Percentiles rank a stretch among this genome's conserved stretches.
Evolutionary conservation across 2,888 invertebrate genomes (phyloP).

Genomic region (Athripsodes cinereus): DNA sequence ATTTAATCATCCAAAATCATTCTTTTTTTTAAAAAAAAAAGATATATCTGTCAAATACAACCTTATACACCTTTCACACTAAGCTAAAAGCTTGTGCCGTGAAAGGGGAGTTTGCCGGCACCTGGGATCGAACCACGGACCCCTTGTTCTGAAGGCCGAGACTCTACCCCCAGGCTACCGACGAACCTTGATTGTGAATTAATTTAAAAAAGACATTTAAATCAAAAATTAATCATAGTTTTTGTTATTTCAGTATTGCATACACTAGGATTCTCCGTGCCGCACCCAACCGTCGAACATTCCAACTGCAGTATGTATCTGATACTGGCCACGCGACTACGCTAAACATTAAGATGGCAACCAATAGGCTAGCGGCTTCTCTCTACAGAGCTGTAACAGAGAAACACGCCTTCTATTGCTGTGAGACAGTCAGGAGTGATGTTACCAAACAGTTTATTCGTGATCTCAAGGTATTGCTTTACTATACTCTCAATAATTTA

Average conservation of each 20-base stretch:
- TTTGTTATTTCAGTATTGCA: slow-evolving; percentile 56
- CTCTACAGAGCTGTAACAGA: slow-evolving; percentile 83
- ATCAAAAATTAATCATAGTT: background rate
- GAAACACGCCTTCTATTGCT: slow-evolving; percentile 88
- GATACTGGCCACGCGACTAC: slow-evolving; percentile 63
- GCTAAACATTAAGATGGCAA: slow-evolving; percentile 73
- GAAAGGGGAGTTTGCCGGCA: too few relatives aligned
- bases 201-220: too few relatives aligned
- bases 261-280: slow-evolving; percentile 78
- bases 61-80: too few relatives aligned
- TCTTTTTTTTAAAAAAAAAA: too few relatives aligned
- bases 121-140: too few relatives aligned
- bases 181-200: too few relatives aligned
- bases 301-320: slow-evolving; percentile 68
- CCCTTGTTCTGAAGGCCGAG: too few relatives aligned
- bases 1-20: too few relatives aligned
- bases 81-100: too few relatives aligned
- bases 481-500: too few relatives aligned
- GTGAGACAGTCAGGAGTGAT: slow-evolving; percentile 82
- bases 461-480: slow-evolving; percentile 69
- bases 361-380: slow-evolving; percentile 74
- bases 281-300: slow-evolving; percentile 66
- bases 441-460: slow-evolving; percentile 86
- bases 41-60: too few relatives aligned
- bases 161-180: too few relatives aligned